Evolutionary conservation across 2,888 invertebrate genomes (phyloP), one percentile per base, ranked within the genome.

Genomic region (Zhuqinia jingwanae): DNA sequence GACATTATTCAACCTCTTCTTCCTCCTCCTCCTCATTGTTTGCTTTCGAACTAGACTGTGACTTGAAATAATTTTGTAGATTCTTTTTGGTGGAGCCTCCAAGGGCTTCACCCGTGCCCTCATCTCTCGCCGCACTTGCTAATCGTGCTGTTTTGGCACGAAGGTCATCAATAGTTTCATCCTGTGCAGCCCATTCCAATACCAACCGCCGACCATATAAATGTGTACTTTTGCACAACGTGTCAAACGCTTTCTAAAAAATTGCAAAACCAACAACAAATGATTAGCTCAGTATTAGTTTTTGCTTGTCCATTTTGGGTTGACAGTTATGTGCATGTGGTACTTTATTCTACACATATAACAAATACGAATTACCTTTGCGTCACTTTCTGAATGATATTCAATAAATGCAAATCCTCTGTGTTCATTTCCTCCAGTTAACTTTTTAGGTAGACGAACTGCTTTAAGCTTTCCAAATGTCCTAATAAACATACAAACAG

Each of bases 371-470:
- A 58, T 73, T 80, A 97, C 97, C 95, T 98, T 98, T 0, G 99
- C 99, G 93, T 98, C 98, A 89, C 96, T 95, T 92, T 96, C 96
- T 0, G 96, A 95, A 88, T 95, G 93, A 93, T 95, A 99, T 92
- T 99, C 99, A 3, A 99, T 96, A 92, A 99, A 99, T 8, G 96
- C 98, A 93, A 99, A 99, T 79, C 99, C 99, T 91, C 99, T 94
- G 93, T 99, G 99, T 90, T 95, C 94, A 83, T 95, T 96, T 3
- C 95, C 94, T 0, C 96, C 96, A 0, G 95, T 94, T 92, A 97
- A 93, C 93, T 99, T 99, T 92, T 96, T 96, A 0, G 99, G 99
- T 87, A 99, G 93, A 89, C 99, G 94, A 17, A 99, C 94, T 13
- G 96, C 96, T 92, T 97, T 97, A 85, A 99, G 94, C 92, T 97